A percentile compares a stretch with the other conserved stretches of the same genome.
These are phyloP conservation scores for Ophion ventricosus DNA, from an alignment of 2,888 invertebrate genomes.

Conservation along the genomic window DNA sequence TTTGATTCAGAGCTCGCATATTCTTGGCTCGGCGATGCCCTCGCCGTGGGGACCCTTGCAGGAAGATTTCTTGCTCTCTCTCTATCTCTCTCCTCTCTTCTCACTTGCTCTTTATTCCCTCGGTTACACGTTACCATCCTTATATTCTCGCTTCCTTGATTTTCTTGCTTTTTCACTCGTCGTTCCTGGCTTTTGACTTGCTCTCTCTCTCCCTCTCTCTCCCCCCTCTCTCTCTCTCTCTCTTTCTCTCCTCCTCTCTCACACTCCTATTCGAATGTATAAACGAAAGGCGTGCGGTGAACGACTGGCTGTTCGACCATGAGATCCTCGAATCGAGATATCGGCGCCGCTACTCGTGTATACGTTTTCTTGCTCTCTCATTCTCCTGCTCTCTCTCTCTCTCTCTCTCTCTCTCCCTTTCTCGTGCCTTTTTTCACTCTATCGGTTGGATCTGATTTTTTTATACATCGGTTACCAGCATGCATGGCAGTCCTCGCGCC, in stretches of 20 bases:
- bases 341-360: slow-evolving; percentile 75
- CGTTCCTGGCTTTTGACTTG: no score
- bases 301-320: slow-evolving; percentile 49
- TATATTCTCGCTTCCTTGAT: slow-evolving; percentile 33
- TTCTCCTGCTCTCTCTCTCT: slow-evolving; percentile 43
- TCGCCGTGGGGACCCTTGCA: slow-evolving; percentile 20
- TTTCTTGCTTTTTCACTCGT: slow-evolving; percentile 45
- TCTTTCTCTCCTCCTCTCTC: slow-evolving; percentile 9
- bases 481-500: slow-evolving; percentile 46
- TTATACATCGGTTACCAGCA: slow-evolving; percentile 63
- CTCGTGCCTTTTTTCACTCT: slow-evolving; percentile 62
- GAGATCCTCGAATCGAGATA: slow-evolving; percentile 74
- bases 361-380: slow-evolving; percentile 46
- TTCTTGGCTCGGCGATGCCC: slow-evolving; percentile 44
- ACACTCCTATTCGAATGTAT: slow-evolving; percentile 4
- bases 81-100: slow-evolving; percentile 39
- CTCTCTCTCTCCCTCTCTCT: not conserved
- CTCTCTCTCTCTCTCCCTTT: slow-evolving; percentile 56
- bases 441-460: slow-evolving; percentile 69
- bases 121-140: slow-evolving; percentile 25
- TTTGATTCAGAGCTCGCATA: slow-evolving; percentile 24
- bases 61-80: slow-evolving; percentile 49
- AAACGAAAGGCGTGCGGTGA: slow-evolving; percentile 38
- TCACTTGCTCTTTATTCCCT: slow-evolving; percentile 58
- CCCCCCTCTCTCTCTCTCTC: slow-evolving; percentile 2